Conservation (phyloP, 2,888 invertebrate genomes). For the Oligia fasciuncula region DNA sequence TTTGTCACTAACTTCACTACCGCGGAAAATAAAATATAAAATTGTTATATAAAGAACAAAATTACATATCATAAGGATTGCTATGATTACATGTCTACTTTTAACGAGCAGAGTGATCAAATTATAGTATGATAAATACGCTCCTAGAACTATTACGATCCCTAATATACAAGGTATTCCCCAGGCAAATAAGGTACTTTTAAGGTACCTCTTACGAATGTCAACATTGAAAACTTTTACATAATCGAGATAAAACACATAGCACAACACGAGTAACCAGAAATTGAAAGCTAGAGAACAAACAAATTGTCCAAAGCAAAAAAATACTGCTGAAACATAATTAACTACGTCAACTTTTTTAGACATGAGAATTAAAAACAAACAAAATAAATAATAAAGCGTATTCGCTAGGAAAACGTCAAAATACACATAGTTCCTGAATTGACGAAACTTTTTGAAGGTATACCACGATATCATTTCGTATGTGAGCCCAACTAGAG, state of each 20-base stretch:
- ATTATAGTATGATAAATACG: neutral
- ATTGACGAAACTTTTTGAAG: conserved; percentile 5
- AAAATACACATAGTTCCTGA: neutral
- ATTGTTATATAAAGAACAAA: neutral
- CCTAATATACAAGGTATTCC: neutral
- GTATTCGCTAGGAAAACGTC: neutral
- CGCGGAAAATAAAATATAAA: conserved; percentile 4
- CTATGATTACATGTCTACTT: neutral
- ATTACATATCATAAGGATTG: neutral
- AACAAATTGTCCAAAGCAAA: neutral
- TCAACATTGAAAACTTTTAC: neutral
- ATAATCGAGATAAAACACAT: conserved; percentile 1
- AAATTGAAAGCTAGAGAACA: neutral
- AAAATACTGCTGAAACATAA: neutral
- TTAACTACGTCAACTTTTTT: neutral
- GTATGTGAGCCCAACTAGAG: neutral
- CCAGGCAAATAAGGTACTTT: neutral
- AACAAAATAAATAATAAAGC: neutral
- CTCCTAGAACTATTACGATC: neutral
- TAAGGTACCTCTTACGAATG: conserved; percentile 2
- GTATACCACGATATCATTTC: conserved; percentile 4
- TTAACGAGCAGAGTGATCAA: neutral
- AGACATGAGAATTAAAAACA: neutral
- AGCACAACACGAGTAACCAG: conserved; percentile 3
- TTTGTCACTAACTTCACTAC: neutral